Base-by-base conservation (phyloP, 2,113 vertebrate species). In the Gadus chalcogrammus region DNA sequence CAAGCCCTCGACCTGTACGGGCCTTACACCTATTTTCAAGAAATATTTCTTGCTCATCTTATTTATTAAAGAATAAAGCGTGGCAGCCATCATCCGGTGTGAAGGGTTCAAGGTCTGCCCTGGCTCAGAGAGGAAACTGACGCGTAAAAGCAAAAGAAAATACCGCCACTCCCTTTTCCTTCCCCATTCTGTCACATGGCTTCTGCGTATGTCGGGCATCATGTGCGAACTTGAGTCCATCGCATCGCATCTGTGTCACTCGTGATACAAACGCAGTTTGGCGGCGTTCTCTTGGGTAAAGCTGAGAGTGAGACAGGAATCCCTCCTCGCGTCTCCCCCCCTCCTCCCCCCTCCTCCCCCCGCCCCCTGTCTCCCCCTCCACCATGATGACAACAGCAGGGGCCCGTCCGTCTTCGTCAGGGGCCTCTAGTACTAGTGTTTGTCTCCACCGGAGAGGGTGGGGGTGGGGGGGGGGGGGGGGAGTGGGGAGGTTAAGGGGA, bases 221-320 rank as follows among this genome's bases (percentile, higher is more conserved):
- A 79, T 72, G 83, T 84, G 87, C 84, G 77, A 83, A 71, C 81
- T 84, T 76, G 69, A 35, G 13, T n/a, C 38, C 13, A 27, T 53
- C 68, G 24, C 78, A 74, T 87, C 83, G 84, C 77, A 77, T 79
- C 76, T 52, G 72, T 28, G 69, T 82, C 85, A 76, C 66, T 74
- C 72, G 79, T 84, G 85, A 88, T 69, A 73, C 1, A 78, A 68
- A 85, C 89, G 74, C 11, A 78, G 71, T 77, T 79, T 83, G 85
- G 88, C 88, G 82, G 76, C 5, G 24, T 42, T 81, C 88, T 84
- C 83, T 48, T 13, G 76, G 65, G 82, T 69, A 62, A 70, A 77
- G 75, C 74, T 68, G 42, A 62, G 66, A 48, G 68, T 67, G 71
- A 67, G 77, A 58, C 68, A 60, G 31, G 77, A 86, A 82, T 80